phyloP scores from a whole-genome alignment of 2,888 invertebrate species.

The Pseudoips prasinana region DNA sequence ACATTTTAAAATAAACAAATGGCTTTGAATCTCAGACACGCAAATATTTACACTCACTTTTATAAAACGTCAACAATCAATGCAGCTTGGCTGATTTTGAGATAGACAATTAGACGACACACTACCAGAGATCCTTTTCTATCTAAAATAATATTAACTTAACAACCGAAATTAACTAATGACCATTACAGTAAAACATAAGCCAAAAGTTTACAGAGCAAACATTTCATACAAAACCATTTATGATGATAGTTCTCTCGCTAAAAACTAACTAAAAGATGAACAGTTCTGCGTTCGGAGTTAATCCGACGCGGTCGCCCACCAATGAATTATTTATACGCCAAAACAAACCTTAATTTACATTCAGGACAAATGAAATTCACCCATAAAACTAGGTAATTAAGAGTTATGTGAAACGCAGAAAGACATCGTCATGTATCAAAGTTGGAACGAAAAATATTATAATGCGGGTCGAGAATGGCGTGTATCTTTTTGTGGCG shows the following conservation, averaged over 20 bases:
- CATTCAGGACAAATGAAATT: slow-evolving; percentile 5
- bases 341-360: slow-evolving; percentile 14
- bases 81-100: too few relatives aligned
- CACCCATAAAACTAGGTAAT: too few relatives aligned
- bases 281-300: slow-evolving; percentile 36
- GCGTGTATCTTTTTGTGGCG: slow-evolving; percentile 32
- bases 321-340: slow-evolving; percentile 42
- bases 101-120: too few relatives aligned
- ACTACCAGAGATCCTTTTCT: too few relatives aligned
- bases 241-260: slow-evolving; percentile 34
- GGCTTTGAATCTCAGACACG: too few relatives aligned
- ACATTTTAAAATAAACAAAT: too few relatives aligned
- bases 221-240: slow-evolving; percentile 32
- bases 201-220: slow-evolving; percentile 2
- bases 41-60: too few relatives aligned
- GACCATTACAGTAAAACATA: too few relatives aligned
- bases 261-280: slow-evolving; percentile 42
- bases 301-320: slow-evolving; percentile 37
- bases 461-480: slow-evolving; percentile 32
- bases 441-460: slow-evolving; percentile 32
- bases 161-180: too few relatives aligned
- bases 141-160: too few relatives aligned
- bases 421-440: slow-evolving; percentile 23
- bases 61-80: too few relatives aligned
- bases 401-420: neutral